Evolutionary conservation across 1,140 invertebrate genomes (phyloP), one percentile per base, ranked within the genome.

Genomic region (Phenacoccus solenopsis): DNA sequence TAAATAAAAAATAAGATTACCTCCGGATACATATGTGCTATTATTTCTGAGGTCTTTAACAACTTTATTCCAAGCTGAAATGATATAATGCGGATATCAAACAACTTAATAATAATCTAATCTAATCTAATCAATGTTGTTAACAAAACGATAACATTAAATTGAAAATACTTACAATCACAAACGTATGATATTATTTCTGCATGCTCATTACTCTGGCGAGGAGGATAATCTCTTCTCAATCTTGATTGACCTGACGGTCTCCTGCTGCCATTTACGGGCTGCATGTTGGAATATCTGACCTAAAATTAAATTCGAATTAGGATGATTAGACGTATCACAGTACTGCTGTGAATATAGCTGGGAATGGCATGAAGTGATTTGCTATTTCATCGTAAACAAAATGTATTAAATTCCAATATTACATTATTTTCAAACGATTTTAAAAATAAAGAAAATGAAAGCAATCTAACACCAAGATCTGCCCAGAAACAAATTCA

Each of bases 51-150:
- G 20, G 20, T 49, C 38, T 49, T 49, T 49, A n/a, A 49, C 5
- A 10, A 64, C 59, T 64, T 64, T 9, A 25, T 64, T 64, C 59
- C 59, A 64, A 22, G 59, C 59, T 64, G 16, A 3, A 64, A 64
- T 22, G 16, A n/a, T n/a, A n/a, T n/a, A n/a, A n/a, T 9, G 32
- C 32, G 32, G 9, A 38, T 38, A 38, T 38, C 9, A 38, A 38
- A n/a, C n/a, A n/a, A n/a, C n/a, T n/a, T n/a, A n/a, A n/a, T n/a
- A n/a, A n/a, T n/a, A n/a, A n/a, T n/a, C n/a, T n/a, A n/a, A n/a
- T n/a, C n/a, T n/a, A n/a, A n/a, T n/a, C n/a, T n/a, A n/a, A n/a
- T n/a, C n/a, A n/a, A n/a, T n/a, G n/a, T n/a, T n/a, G n/a, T 38
- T 9, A 59, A 59, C 56, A 59, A 7, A 59, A 59, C 13, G 21